Percentiles rank a stretch among this genome's conserved stretches.
These are phyloP conservation scores for Macrophya alboannulata DNA, from an alignment of 2,888 invertebrate genomes.

Conservation along the genomic window DNA sequence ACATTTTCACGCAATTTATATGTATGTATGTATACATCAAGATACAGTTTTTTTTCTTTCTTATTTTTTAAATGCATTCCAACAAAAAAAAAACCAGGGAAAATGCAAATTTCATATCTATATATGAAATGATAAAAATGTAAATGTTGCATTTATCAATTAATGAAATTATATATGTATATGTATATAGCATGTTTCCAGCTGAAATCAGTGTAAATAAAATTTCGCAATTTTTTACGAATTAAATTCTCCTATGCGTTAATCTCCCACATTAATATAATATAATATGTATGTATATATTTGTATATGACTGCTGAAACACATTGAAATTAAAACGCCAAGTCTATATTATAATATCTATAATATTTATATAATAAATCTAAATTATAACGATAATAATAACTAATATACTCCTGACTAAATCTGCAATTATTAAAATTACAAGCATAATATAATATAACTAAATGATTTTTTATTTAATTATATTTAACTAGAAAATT, in stretches of 20 bases:
- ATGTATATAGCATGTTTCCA: background rate
- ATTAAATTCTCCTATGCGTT: background rate
- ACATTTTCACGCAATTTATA: background rate
- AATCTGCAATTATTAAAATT: background rate
- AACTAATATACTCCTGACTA: constrained; percentile 23
- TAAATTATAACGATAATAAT: constrained; percentile 10
- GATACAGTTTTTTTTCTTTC: background rate
- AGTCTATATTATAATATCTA: constrained; percentile 20
- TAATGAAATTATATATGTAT: constrained; percentile 32
- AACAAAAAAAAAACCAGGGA: background rate
- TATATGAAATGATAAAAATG: background rate
- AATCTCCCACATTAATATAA: background rate
- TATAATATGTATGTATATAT: constrained; percentile 58
- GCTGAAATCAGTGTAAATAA: background rate
- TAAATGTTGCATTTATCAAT: constrained; percentile 40
- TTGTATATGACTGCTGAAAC: constrained; percentile 48
- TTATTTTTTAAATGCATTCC: background rate
- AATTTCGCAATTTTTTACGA: background rate
- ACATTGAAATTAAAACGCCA: constrained; percentile 20
- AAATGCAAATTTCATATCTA: constrained; percentile 15
- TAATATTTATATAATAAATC: background rate
- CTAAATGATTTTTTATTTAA: background rate
- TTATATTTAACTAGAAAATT: constrained; percentile 1
- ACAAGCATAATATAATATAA: constrained; percentile 22
- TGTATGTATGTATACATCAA: constrained; percentile 6